Conservation (phyloP, 53 echinoderm and acorn worm species). For the Antedon mediterranea region DNA sequence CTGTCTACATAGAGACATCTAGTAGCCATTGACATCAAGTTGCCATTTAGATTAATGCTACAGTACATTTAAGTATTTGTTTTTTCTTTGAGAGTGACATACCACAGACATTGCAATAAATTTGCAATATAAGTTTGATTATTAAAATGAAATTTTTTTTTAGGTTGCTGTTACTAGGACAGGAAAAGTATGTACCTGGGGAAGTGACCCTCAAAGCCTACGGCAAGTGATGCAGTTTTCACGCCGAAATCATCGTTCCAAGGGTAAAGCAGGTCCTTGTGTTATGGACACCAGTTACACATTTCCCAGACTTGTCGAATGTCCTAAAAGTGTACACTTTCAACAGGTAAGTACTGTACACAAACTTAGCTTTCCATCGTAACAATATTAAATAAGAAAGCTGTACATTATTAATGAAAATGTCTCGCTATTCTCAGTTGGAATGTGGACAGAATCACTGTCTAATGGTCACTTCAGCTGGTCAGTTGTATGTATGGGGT, state of each 20-base stretch:
- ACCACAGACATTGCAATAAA: no score
- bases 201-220: conserved; percentile 67
- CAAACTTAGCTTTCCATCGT: no score
- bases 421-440: conserved; percentile 26
- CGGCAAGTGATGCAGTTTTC: conserved; percentile 50
- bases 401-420: neutral
- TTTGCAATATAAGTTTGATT: no score
- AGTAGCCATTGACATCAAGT: no score
- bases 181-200: conserved; percentile 80
- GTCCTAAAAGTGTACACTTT: neutral
- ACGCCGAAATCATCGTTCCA: conserved; percentile 2
- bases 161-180: conserved; percentile 55
- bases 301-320: neutral
- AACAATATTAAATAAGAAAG: no score
- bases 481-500: conserved; percentile 61
- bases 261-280: neutral
- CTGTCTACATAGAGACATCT: no score
- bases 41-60: no score
- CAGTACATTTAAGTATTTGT: no score
- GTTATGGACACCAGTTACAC: neutral
- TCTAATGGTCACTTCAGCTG: conserved; percentile 49
- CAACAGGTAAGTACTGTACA: neutral
- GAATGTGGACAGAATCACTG: conserved; percentile 58
- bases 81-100: no score
- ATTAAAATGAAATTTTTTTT: no score